These are phyloP conservation scores for Spizaetus ornatus DNA, from an alignment of 2,113 vertebrate genomes.

Conservation along the genomic window DNA sequence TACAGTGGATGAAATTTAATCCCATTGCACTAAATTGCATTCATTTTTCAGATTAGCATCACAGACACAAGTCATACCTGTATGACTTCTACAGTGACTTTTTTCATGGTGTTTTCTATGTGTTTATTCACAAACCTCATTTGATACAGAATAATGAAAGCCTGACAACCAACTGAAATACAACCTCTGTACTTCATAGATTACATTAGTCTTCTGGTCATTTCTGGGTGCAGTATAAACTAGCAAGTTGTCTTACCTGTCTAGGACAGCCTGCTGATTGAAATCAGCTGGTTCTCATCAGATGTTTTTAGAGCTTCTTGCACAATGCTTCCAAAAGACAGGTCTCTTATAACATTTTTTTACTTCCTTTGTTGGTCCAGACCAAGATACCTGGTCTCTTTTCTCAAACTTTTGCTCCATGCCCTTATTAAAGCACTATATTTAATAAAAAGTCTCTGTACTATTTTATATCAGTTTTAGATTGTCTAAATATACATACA, in stretches of 20 bases:
- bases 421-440: not conserved
- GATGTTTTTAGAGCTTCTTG: not conserved
- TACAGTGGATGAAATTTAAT: not conserved
- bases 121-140: not conserved
- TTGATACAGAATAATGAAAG: not conserved
- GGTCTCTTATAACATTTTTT: not conserved
- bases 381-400: not conserved
- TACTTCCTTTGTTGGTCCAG: not conserved
- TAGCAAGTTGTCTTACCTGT: not conserved
- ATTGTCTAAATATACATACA: not conserved
- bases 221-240: not conserved
- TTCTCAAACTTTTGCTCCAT: not conserved
- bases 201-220: not conserved
- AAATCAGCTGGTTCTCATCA: not conserved
- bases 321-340: not conserved
- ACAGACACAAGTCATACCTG: not conserved
- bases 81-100: not conserved
- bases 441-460: not conserved
- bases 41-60: not conserved
- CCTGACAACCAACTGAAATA: not conserved
- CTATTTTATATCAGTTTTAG: not conserved
- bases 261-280: not conserved
- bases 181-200: not conserved
- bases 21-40: not conserved
- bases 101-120: not conserved